Conservation (phyloP, 2,888 invertebrate species). For the Sinopyrophorus schimmeli region DNA sequence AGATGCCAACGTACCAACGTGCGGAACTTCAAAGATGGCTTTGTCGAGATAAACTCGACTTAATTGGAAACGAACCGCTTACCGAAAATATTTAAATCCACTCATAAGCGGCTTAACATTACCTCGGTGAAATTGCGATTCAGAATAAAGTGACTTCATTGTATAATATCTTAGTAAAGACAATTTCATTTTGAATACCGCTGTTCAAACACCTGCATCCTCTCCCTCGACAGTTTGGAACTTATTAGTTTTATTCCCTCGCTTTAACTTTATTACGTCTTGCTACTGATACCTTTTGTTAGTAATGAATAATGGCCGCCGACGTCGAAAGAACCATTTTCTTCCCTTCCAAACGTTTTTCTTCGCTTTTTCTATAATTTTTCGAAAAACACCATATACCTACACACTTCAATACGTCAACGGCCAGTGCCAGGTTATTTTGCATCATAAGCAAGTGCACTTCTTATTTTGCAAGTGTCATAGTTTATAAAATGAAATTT, state of each 20-base stretch:
- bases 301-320: conserved; percentile 32
- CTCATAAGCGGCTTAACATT: conserved; percentile 52
- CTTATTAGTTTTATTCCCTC: conserved; percentile 40
- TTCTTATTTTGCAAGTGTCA: too few relatives aligned
- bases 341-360: too few relatives aligned
- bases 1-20: conserved; percentile 45
- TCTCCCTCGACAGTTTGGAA: conserved; percentile 34
- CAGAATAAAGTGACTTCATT: conserved; percentile 50
- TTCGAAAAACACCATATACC: too few relatives aligned
- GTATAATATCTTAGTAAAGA: conserved; percentile 49
- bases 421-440: too few relatives aligned
- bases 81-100: conserved; percentile 40
- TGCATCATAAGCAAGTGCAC: too few relatives aligned
- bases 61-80: conserved; percentile 47
- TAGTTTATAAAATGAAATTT: too few relatives aligned
- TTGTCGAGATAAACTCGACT: conserved; percentile 41
- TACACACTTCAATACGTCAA: too few relatives aligned
- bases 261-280: conserved; percentile 38
- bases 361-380: too few relatives aligned
- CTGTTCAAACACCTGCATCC: conserved; percentile 44
- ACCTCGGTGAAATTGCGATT: conserved; percentile 47
- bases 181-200: conserved; percentile 46
- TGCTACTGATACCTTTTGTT: conserved; percentile 33
- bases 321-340: too few relatives aligned
- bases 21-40: conserved; percentile 40